Evolutionary conservation across 2,888 invertebrate species (phyloP), one percentile per base, ranked within the genome.

Genomic region (Timema cristinae): DNA sequence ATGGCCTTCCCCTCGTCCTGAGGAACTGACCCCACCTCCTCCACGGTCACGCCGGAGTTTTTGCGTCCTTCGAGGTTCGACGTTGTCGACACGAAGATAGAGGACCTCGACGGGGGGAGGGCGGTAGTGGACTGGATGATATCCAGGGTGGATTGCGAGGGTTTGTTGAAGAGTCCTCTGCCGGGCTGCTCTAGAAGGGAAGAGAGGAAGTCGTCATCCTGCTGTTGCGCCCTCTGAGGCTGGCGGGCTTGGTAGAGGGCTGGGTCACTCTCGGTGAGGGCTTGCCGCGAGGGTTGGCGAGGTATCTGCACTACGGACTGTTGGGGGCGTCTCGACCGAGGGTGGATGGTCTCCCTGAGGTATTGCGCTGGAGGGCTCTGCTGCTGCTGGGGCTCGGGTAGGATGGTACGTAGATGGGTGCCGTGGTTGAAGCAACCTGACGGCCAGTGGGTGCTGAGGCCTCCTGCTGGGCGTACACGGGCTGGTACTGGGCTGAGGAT

Each of bases 61-160:
- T 47, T 11, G 52, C 61, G 8, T 7, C 32, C 50, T 50, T 71
- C 59, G 0, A 51, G 51, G 47, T 47, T 72, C 13, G 73, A 54
- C 15, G 69, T 71, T 32, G 69, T 71, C 15, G 75, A 67, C 5
- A 75, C 75, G 66, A 67, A 74, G 16, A 75, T 75, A 11, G 75
- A 73, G 2, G 74, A 74, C 50, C 74, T 54, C 2, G 75, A 72
- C 6, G 72, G 69, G 9, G 72, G 47, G 4, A 73, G 61, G 9
- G 74, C 54, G 13, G 71, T 67, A 11, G 67, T 67, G 2, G 73
- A 68, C 54, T 63, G 67, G 49, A 70, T 51, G 6, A 66, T 13
- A 0, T 63, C 51, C n/a, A 61, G 49, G 11, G 71, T 71, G 7
- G 71, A 50, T 8, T 67, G 67, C 2, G 71, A 54, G 11, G 32